These are phyloP conservation scores for Hyperoodon ampullatus DNA, from an alignment of 2,113 vertebrate genomes.

Conservation along the genomic window DNA sequence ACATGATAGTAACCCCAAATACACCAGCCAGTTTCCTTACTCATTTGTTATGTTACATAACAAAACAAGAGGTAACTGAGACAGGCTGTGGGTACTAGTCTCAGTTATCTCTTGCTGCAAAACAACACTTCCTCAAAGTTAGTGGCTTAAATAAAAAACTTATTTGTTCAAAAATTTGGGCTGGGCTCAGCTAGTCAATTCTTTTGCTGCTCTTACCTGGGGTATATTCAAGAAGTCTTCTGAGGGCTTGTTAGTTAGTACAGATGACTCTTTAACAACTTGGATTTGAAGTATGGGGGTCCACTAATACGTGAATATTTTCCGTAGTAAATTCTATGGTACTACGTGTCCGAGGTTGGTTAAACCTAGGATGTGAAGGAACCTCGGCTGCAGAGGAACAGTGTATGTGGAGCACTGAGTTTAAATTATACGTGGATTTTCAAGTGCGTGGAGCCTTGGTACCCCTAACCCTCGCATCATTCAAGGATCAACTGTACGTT, in stretches of 20 bases:
- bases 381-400: background rate
- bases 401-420: background rate
- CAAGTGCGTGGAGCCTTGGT: background rate
- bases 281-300: background rate
- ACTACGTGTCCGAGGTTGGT: background rate
- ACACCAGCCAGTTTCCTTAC: background rate
- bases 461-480: background rate
- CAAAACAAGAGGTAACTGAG: background rate
- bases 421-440: background rate
- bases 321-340: background rate
- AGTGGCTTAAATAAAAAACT: background rate
- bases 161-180: background rate
- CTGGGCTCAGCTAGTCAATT: background rate
- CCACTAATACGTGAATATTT: background rate
- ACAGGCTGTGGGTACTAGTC: background rate
- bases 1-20: background rate
- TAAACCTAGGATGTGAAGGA: background rate
- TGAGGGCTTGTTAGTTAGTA: background rate
- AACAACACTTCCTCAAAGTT: background rate
- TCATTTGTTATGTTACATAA: background rate
- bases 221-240: background rate
- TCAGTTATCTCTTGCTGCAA: background rate
- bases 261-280: background rate
- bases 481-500: background rate
- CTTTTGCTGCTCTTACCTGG: background rate